Conservation (phyloP, 2,888 invertebrate species). For the Polydesmus complanatus region DNA sequence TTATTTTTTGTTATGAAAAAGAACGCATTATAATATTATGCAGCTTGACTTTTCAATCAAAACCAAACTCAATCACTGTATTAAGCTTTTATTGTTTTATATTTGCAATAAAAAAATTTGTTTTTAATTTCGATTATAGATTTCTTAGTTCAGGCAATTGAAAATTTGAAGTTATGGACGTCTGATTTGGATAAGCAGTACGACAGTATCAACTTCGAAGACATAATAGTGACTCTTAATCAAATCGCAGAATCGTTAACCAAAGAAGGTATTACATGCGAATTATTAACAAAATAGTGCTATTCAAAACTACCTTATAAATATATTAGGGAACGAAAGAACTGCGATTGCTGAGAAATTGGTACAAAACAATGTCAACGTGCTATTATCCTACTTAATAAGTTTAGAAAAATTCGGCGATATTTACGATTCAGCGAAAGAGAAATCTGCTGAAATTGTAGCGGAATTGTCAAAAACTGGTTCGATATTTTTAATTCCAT, state of each 20-base stretch:
- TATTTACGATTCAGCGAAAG: constrained; percentile 23
- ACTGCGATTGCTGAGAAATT: constrained; percentile 1
- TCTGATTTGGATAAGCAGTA: neutral
- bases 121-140: neutral
- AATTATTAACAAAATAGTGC: neutral
- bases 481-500: constrained; percentile 20
- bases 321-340: constrained; percentile 3
- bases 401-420: neutral
- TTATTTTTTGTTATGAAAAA: too few relatives aligned
- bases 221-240: constrained; percentile 1
- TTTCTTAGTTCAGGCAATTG: neutral
- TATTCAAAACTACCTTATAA: neutral
- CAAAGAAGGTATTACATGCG: constrained; percentile 8
- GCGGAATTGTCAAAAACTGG: constrained; percentile 65
- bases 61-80: too few relatives aligned
- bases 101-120: too few relatives aligned
- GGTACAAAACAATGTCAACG: constrained; percentile 7
- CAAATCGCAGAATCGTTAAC: constrained; percentile 8
- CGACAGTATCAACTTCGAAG: constrained; percentile 6
- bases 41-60: too few relatives aligned
- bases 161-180: constrained; percentile 12
- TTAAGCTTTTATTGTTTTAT: too few relatives aligned
- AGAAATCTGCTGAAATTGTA: constrained; percentile 46
- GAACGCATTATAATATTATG: too few relatives aligned
- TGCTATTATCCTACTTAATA: neutral